These are phyloP conservation scores for Sylvilagus bachmani DNA, from an alignment of 2,113 vertebrate species.

Conservation along the genomic window DNA sequence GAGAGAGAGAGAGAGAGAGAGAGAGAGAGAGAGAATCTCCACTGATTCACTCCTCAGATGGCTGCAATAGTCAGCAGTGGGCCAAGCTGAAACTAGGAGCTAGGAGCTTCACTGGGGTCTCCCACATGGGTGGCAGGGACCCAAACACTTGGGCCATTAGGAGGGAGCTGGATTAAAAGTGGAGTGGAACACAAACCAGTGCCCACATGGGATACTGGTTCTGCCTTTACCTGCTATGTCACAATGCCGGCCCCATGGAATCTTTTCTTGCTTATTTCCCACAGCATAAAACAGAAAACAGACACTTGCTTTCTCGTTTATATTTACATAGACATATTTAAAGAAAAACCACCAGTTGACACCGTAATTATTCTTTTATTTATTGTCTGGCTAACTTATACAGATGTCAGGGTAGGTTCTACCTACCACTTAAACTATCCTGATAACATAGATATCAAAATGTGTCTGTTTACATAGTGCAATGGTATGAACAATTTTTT, in stretches of 20 bases:
- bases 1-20: too few relatives aligned
- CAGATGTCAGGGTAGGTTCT: slow-evolving; percentile 51
- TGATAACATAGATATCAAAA: slow-evolving; percentile 60
- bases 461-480: slow-evolving; percentile 78
- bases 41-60: too few relatives aligned
- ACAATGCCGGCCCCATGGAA: not conserved
- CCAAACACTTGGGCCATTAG: too few relatives aligned
- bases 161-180: too few relatives aligned
- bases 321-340: slow-evolving; percentile 65
- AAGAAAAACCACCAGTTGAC: slow-evolving; percentile 76
- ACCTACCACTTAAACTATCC: slow-evolving; percentile 40
- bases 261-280: slow-evolving; percentile 32
- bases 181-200: too few relatives aligned
- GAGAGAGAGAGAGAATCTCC: too few relatives aligned
- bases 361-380: slow-evolving; percentile 84
- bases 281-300: slow-evolving; percentile 65
- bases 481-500: slow-evolving; percentile 74
- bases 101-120: too few relatives aligned
- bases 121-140: too few relatives aligned
- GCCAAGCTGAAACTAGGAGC: too few relatives aligned
- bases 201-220: too few relatives aligned
- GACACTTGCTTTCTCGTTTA: slow-evolving; percentile 63
- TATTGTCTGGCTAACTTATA: slow-evolving; percentile 79
- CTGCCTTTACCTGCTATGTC: too few relatives aligned
- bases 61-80: too few relatives aligned